These are phyloP conservation scores for Terrapene triunguis DNA, from an alignment of 2,113 vertebrate species.

Conservation along the genomic window DNA sequence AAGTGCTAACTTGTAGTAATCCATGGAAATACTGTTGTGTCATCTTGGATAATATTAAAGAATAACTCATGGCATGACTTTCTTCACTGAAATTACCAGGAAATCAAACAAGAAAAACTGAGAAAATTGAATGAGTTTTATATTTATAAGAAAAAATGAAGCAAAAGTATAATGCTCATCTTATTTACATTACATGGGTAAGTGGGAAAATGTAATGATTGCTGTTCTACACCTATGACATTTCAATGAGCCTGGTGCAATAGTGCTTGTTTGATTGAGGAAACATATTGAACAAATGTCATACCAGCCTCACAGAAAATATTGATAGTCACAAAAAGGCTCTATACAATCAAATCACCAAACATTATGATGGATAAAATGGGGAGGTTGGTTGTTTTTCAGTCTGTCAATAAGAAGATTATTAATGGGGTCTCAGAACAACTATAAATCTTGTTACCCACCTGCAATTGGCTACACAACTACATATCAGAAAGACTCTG, in stretches of 20 bases:
- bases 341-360: neutral
- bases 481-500: neutral
- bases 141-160: neutral
- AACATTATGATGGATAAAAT: neutral
- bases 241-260: neutral
- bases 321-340: neutral
- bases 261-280: neutral
- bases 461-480: neutral
- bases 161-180: neutral
- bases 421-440: neutral
- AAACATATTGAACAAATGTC: neutral
- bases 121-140: neutral
- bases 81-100: neutral
- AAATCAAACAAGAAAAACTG: neutral
- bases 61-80: neutral
- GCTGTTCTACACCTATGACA: neutral
- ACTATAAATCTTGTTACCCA: neutral
- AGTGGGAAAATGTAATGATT: neutral
- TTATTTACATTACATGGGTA: neutral
- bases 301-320: neutral
- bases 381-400: neutral
- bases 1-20: neutral
- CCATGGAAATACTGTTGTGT: neutral
- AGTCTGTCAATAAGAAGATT: neutral
- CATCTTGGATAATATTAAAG: neutral